phyloP scores from a whole-genome alignment of 2,113 vertebrate species.

The Cyrtonyx montezumae region DNA sequence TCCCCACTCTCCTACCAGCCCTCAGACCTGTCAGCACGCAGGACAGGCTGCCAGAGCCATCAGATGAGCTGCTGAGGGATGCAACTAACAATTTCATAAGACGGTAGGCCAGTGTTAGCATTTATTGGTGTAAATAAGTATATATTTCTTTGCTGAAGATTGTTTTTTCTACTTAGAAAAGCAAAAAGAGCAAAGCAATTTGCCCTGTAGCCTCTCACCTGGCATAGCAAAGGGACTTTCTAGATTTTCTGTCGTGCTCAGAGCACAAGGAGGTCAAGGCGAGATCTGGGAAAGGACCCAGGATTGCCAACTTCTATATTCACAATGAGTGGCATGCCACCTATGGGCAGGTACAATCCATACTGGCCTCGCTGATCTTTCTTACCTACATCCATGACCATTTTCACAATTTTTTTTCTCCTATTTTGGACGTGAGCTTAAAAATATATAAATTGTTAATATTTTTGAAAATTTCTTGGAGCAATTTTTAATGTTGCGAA shows the following conservation, averaged over 20 bases:
- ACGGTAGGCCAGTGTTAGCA: not conserved
- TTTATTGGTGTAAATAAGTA: not conserved
- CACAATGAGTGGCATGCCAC: conserved; percentile 33
- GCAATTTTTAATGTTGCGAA: not conserved
- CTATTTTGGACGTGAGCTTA: not conserved
- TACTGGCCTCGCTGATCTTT: not conserved
- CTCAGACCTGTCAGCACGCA: not conserved
- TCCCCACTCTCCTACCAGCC: not conserved
- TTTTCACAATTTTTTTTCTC: not conserved
- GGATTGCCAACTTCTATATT: not conserved
- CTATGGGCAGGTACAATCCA: conserved; percentile 17
- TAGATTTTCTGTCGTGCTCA: not conserved
- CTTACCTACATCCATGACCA: not conserved
- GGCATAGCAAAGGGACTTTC: not conserved
- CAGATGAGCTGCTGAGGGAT: not conserved
- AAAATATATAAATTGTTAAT: not conserved
- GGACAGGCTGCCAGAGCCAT: not conserved
- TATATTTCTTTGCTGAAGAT: rapidly evolving
- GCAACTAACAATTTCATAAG: not conserved
- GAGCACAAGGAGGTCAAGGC: not conserved
- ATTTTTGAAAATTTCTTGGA: not conserved
- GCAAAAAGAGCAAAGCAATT: not conserved
- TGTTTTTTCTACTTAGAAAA: not conserved
- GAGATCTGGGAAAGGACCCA: not conserved
- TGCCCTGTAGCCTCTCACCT: not conserved